Conservation (phyloP, 2,113 vertebrate genomes). For the Callipepla californica region DNA sequence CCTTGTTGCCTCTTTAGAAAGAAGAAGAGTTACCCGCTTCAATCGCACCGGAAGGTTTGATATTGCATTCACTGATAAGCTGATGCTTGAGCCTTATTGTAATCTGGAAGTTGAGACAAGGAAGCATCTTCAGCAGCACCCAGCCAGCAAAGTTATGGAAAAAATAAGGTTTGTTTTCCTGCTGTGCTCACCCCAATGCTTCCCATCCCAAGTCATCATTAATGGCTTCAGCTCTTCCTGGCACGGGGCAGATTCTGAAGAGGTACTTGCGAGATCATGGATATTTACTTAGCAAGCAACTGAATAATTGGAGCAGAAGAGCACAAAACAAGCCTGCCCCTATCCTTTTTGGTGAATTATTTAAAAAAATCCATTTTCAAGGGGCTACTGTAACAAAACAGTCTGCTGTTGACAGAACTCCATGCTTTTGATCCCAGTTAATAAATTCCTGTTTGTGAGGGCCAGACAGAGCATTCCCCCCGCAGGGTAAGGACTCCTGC, state of each 20-base stretch:
- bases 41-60: neutral
- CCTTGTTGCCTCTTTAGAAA: neutral
- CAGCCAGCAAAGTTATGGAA: neutral
- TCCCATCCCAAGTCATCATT: neutral
- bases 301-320: conserved; percentile 47
- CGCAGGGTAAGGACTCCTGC: neutral
- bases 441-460: neutral
- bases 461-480: neutral
- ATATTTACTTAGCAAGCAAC: neutral
- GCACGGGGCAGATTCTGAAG: neutral
- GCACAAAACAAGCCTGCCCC: neutral
- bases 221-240: neutral
- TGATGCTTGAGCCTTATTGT: neutral
- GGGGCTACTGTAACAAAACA: neutral
- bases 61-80: neutral
- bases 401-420: neutral
- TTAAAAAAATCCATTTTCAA: conserved; percentile 3
- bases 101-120: neutral
- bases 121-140: neutral
- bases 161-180: neutral
- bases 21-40: neutral
- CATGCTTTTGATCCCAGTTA: neutral
- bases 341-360: neutral
- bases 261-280: neutral
- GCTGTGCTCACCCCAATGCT: neutral